These are phyloP conservation scores for Crypturellus tataupa DNA, from an alignment of 2,797 vertebrate genomes.

Conservation along the genomic window DNA sequence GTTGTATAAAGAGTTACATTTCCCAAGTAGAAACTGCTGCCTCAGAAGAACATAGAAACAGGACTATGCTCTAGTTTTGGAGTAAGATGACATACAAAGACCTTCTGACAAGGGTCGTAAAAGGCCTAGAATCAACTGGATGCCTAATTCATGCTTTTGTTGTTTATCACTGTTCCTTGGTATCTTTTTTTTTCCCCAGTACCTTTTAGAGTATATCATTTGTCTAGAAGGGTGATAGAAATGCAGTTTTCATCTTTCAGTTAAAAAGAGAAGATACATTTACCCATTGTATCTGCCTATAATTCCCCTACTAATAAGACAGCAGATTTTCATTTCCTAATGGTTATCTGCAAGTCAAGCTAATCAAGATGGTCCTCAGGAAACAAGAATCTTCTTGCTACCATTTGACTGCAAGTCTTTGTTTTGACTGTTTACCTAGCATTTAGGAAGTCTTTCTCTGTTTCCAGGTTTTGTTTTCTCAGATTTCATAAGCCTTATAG, in stretches of 20 bases:
- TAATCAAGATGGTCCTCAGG: neutral
- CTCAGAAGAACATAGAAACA: neutral
- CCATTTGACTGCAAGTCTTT: conserved; percentile 9
- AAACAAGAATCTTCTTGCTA: neutral
- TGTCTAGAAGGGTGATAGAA: neutral
- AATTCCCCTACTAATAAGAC: neutral
- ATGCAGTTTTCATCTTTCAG: neutral
- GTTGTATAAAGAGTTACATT: neutral
- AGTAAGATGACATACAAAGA: neutral
- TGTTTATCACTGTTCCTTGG: neutral
- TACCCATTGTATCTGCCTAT: neutral
- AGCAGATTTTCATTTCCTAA: neutral
- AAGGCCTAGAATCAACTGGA: neutral
- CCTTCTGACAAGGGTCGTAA: neutral
- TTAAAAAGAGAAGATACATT: neutral
- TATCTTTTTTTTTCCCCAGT: neutral
- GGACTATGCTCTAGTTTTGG: neutral
- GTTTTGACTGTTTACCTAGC: neutral
- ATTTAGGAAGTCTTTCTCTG: conserved; percentile 18
- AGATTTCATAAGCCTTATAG: neutral
- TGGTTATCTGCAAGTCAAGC: neutral
- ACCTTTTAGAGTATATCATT: neutral
- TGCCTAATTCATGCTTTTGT: neutral
- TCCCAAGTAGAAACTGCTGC: neutral
- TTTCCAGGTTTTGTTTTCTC: neutral